A percentile compares a stretch with the other conserved stretches of the same genome.
Conservation (phyloP, 1,140 invertebrate genomes). For the Laupala kohalensis region DNA sequence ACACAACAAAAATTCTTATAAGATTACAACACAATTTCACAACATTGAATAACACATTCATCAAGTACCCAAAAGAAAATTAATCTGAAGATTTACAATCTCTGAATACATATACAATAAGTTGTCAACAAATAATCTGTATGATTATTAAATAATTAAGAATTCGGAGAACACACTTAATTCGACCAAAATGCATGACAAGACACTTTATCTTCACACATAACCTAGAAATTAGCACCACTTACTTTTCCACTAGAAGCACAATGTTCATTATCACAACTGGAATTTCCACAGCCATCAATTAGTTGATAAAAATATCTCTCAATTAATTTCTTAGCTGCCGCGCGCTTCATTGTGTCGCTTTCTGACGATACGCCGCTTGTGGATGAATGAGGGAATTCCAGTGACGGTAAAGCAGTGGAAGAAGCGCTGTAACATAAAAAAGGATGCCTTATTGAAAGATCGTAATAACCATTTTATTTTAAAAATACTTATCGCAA, state of each 20-base stretch:
- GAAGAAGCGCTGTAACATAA: slow-evolving; percentile 1
- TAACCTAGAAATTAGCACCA: neutral
- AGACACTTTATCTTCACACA: neutral
- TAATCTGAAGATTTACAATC: too few species aligned
- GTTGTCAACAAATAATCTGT: neutral
- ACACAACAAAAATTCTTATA: neutral
- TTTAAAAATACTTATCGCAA: too few species aligned
- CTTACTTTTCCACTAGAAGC: slow-evolving; percentile 72
- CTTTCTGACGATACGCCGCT: slow-evolving; percentile 10
- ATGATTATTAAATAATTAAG: neutral
- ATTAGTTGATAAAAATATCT: slow-evolving; percentile 84
- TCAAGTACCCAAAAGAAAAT: too few species aligned
- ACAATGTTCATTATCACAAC: slow-evolving; percentile 75
- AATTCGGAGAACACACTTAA: too few species aligned
- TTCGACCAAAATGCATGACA: neutral
- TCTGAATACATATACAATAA: too few species aligned
- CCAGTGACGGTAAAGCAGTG: slow-evolving; percentile 4
- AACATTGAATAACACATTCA: too few species aligned
- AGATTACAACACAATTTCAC: too few species aligned
- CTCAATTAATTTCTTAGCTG: slow-evolving; percentile 77
- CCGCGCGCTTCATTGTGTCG: slow-evolving; percentile 63
- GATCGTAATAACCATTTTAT: too few species aligned
- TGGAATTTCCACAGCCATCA: slow-evolving; percentile 75
- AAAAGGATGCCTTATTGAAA: neutral
- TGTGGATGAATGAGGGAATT: slow-evolving; percentile 2